phyloP scores from a whole-genome alignment of 1,140 invertebrate genomes.

The Babylonia areolata region DNA sequence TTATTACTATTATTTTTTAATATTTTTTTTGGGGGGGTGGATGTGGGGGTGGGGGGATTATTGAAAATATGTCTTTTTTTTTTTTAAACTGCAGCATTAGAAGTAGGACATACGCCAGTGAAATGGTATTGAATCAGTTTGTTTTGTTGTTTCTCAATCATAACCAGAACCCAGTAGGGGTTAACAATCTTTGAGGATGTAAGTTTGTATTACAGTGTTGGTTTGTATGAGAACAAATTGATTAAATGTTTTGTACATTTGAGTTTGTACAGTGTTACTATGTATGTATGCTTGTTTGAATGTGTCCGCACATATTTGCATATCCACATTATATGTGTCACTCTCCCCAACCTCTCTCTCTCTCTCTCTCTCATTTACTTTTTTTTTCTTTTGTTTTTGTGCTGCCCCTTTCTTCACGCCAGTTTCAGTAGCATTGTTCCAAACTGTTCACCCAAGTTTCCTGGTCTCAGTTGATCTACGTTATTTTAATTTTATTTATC shows the following conservation, averaged over 20 bases:
- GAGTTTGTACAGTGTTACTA: not conserved
- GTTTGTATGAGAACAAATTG: constrained; percentile 19
- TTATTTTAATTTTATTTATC: no score
- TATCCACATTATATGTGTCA: not conserved
- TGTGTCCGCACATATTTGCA: not conserved
- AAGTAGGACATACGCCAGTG: not conserved
- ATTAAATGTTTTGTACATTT: constrained; percentile 25
- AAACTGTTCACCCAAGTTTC: no score
- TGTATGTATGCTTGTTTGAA: not conserved
- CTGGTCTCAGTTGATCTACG: no score
- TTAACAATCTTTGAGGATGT: not conserved
- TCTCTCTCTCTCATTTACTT: not conserved
- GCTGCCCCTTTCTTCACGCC: no score
- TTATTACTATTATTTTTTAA: not conserved
- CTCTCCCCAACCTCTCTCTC: not conserved
- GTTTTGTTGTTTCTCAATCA: not conserved
- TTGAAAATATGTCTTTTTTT: no score
- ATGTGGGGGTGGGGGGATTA: not conserved
- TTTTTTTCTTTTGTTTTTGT: not conserved
- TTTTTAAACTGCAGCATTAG: not conserved
- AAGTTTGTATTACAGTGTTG: not conserved
- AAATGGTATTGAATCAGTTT: not conserved
- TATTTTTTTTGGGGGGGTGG: not conserved
- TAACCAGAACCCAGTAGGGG: not conserved
- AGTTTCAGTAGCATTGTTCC: no score